Base-by-base conservation (phyloP, 2,888 invertebrate genomes). In the Mystacides longicornis region DNA sequence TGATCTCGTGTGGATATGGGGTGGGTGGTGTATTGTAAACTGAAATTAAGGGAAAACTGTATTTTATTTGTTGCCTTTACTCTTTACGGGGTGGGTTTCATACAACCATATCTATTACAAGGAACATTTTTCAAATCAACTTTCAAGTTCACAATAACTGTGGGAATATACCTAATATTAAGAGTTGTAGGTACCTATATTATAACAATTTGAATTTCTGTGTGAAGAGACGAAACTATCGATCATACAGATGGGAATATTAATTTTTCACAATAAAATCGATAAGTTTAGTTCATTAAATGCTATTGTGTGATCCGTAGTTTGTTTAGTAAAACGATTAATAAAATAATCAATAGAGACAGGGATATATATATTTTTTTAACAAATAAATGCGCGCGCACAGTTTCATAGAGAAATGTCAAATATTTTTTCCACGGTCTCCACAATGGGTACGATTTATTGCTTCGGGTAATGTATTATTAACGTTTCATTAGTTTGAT, bases 1-100 rank as follows among this genome's bases (percentile, higher is more conserved):
- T 57, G 61, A 61, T 57, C 59, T 61, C 58, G 57, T 58, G 55
- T 31, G 60, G 54, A 52, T 55, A 61, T 59, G 59, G 61, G 57
- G 51, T 57, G 51, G 61, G 37, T 53, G 56, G 52, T 51, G 57
- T 42, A 52, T 61, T 60, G 60, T 55, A 61, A 56, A 57, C 61
- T 61, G 61, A 61, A 61, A 61, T 56, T 58, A 60, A 61, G 56
- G 53, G 61, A 59, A 61, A 60, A 61, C 54, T 56, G 51, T 55
- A 53, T 43, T 51, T 60, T 52, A 58, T 52, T 59, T 43, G 18
- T 51, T 16, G 37, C 3, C 14, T 33, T 2, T 50, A n/a, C 21
- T 33, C 33, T 23, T 27, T 18, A 23, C 14, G 18, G 14, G 14
- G 1, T 18, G 18, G 16, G 18, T 43, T 43, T 47, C 47, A 20